Evolutionary conservation across 2,888 invertebrate genomes (phyloP), one percentile per base, ranked within the genome.

Genomic region (Parnassius apollo): DNA sequence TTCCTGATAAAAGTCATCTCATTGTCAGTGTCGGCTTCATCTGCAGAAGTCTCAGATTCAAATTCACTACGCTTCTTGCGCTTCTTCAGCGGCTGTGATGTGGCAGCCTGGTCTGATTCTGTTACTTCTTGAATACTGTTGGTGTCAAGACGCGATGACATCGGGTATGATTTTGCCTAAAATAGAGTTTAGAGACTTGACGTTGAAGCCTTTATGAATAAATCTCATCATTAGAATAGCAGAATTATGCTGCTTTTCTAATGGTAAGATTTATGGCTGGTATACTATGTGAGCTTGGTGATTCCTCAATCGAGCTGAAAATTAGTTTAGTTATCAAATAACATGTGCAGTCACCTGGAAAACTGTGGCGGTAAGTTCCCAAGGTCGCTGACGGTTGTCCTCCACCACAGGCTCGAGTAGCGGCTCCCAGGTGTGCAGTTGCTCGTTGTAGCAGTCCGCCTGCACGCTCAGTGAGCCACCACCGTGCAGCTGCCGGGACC

Each of bases 401-500:
- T 93, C 91, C 0, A 94, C 93, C 0, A 95, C 93, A 0, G 96
- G 96, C 72, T 97, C 97, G 1, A 97, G 81, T 1, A 98, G 81
- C 0, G 97, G 97, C 77, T 98, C 97, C 98, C 98, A 98, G 9
- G 93, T 93, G 57, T 93, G 93, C 57, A 94, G 84, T 53, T 93
- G 92, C 71, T 95, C 94, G 80, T 96, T 96, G 82, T 94, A 96
- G 76, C 94, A 95, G 68, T 77, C 69, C 73, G 93, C 93, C 64
- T 89, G 88, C 7, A 92, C 59, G 1, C 90, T 85, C 1, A 93
- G 61, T 2, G 88, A 84, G 0, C 82, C 90, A 0, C 76, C 68
- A 7, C 91, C 90, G 67, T 93, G 93, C 63, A 94, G 78, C 74
- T 92, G 92, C 35, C 92, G 93, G 0, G 95, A 94, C 95, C 95